Percentiles rank a stretch among this genome's conserved stretches.
phyloP scores from a whole-genome alignment of 2,888 invertebrate species.

The Pseudococcus jackbeardsleyi region DNA sequence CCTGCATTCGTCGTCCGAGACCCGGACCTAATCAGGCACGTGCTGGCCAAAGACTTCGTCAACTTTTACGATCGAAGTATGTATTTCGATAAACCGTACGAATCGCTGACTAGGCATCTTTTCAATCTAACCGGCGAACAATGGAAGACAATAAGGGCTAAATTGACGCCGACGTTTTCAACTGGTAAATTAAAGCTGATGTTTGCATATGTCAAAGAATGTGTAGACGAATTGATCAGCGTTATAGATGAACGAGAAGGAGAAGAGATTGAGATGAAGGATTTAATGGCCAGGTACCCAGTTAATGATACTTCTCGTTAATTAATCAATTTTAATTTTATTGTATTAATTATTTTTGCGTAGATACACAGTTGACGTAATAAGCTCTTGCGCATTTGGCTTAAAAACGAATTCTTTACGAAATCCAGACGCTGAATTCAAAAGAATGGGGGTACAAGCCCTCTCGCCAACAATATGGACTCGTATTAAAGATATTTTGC shows the following conservation, averaged over 20 bases:
- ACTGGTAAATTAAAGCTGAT: conserved; percentile 74
- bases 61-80: conserved; percentile 71
- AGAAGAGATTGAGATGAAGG: conserved; percentile 39
- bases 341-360: background rate
- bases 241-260: conserved; percentile 11
- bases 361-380: conserved; percentile 59
- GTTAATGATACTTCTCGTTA: background rate
- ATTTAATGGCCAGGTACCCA: conserved; percentile 53
- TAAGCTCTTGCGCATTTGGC: conserved; percentile 63
- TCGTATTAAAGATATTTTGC: background rate
- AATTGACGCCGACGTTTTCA: conserved; percentile 73
- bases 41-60: conserved; percentile 72
- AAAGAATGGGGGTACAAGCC: conserved; percentile 11
- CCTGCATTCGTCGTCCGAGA: conserved; percentile 71
- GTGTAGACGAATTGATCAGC: conserved; percentile 69
- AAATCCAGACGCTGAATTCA: conserved; percentile 54
- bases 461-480: background rate
- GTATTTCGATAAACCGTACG: conserved; percentile 68
- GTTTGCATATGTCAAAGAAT: conserved; percentile 71
- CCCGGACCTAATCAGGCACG: conserved; percentile 71
- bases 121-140: conserved; percentile 72
- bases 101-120: conserved; percentile 70
- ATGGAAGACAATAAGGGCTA: conserved; percentile 73
- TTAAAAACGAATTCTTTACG: conserved; percentile 38
- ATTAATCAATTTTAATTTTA: background rate